Evolutionary conservation across 2,113 vertebrate species (phyloP).

Genomic region (Onychorhynchus coronatus): DNA sequence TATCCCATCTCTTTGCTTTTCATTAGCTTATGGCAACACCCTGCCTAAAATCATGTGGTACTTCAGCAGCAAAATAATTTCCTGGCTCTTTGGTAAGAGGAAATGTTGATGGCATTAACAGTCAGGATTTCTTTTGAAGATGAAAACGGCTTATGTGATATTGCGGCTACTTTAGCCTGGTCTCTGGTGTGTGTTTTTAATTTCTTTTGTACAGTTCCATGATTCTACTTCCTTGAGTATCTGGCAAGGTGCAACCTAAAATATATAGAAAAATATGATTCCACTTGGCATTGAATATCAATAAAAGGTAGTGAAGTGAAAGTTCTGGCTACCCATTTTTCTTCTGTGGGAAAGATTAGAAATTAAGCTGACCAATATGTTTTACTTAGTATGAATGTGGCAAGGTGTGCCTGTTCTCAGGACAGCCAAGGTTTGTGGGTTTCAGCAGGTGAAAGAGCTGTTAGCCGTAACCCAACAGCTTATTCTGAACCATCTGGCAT

Average conservation of each 20-base stretch:
- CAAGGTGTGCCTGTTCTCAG: neutral
- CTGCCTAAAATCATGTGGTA: neutral
- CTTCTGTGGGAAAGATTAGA: neutral
- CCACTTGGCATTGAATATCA: neutral
- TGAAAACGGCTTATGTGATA: neutral
- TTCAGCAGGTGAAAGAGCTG: neutral
- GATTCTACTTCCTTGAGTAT: neutral
- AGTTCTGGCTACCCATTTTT: neutral
- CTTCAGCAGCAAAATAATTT: neutral
- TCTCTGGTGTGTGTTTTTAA: neutral
- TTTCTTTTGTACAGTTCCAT: neutral
- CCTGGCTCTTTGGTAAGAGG: neutral
- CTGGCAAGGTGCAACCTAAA: neutral
- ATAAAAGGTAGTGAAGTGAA: neutral
- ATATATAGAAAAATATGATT: neutral
- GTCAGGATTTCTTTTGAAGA: neutral
- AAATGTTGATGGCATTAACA: neutral
- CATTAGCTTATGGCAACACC: fast-evolving
- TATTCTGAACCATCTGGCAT: neutral
- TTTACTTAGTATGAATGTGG: neutral
- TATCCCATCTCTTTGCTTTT: neutral
- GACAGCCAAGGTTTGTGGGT: neutral
- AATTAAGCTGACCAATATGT: neutral
- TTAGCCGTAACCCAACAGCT: neutral
- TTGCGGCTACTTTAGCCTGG: neutral